Conservation (phyloP, 1,140 invertebrate genomes). For the Drosophila equinoxialis region DNA sequence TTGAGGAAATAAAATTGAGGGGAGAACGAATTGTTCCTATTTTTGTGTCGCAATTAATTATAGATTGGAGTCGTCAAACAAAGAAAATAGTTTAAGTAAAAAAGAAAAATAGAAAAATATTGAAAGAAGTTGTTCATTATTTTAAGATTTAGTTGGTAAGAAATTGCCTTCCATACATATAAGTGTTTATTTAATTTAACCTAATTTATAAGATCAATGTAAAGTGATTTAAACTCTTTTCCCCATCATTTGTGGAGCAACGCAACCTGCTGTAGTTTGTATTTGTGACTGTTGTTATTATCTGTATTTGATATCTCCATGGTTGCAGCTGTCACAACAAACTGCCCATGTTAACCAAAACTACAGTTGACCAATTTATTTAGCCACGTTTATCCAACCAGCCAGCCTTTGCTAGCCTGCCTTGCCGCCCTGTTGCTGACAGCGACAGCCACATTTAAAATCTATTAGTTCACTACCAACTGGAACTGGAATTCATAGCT, state of each 20-base stretch:
- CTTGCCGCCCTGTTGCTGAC: constrained; percentile 49
- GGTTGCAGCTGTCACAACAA: constrained; percentile 67
- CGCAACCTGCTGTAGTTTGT: constrained; percentile 23
- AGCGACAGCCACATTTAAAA: constrained; percentile 76
- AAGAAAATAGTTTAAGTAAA: too few relatives aligned
- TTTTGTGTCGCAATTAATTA: too few relatives aligned
- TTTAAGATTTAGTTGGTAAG: too few relatives aligned
- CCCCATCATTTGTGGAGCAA: constrained; percentile 13
- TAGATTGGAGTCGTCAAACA: too few relatives aligned
- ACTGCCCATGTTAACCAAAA: constrained; percentile 51
- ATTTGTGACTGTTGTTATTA: constrained; percentile 33
- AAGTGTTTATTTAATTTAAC: neutral
- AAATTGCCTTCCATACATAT: too few relatives aligned
- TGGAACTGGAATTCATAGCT: constrained; percentile 37
- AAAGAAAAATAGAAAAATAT: too few relatives aligned
- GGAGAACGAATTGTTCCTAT: too few relatives aligned
- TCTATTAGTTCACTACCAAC: constrained; percentile 63
- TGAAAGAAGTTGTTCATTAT: too few relatives aligned
- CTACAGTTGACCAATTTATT: constrained; percentile 67
- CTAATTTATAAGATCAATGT: neutral
- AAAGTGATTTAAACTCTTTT: constrained; percentile 12
- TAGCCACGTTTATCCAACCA: constrained; percentile 45
- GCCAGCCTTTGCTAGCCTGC: neutral
- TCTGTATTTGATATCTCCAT: constrained; percentile 45
- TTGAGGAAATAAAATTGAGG: too few relatives aligned